Evolutionary conservation across 2,888 invertebrate species (phyloP).

Genomic region (Plutella xylostella): DNA sequence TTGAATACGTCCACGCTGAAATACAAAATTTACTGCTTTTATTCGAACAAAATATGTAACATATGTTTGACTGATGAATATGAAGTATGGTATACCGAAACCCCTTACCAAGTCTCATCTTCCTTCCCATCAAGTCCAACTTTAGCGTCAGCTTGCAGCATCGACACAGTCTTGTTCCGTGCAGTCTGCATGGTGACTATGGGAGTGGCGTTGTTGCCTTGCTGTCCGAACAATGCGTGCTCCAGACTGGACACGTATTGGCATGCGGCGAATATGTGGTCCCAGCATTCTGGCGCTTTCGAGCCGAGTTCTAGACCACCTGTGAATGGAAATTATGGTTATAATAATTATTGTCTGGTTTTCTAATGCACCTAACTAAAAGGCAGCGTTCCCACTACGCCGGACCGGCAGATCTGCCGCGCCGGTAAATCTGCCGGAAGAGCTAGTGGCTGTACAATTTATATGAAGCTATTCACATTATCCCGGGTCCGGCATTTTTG

Average conservation of each 20-base stretch:
- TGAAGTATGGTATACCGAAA: background rate
- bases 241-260: slow-evolving; percentile 93
- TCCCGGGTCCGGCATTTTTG: too few relatives aligned
- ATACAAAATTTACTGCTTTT: slow-evolving; percentile 18
- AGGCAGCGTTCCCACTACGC: too few relatives aligned
- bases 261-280: slow-evolving; percentile 94
- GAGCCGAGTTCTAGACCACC: slow-evolving; percentile 92
- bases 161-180: slow-evolving; percentile 70
- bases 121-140: slow-evolving; percentile 67
- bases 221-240: slow-evolving; percentile 89
- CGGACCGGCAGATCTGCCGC: too few relatives aligned
- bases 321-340: too few relatives aligned
- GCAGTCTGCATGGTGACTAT: slow-evolving; percentile 76
- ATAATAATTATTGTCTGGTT: too few relatives aligned
- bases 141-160: slow-evolving; percentile 70
- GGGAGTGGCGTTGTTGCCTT: slow-evolving; percentile 75
- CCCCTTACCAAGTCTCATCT: slow-evolving; percentile 80
- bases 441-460: too few relatives aligned
- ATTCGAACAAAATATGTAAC: background rate
- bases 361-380: too few relatives aligned
- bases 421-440: too few relatives aligned
- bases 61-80: background rate
- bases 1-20: slow-evolving; percentile 86
- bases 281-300: slow-evolving; percentile 95
- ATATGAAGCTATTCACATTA: too few relatives aligned